Base-by-base conservation (phyloP, 1,140 invertebrate genomes). In the Formica selysi region DNA sequence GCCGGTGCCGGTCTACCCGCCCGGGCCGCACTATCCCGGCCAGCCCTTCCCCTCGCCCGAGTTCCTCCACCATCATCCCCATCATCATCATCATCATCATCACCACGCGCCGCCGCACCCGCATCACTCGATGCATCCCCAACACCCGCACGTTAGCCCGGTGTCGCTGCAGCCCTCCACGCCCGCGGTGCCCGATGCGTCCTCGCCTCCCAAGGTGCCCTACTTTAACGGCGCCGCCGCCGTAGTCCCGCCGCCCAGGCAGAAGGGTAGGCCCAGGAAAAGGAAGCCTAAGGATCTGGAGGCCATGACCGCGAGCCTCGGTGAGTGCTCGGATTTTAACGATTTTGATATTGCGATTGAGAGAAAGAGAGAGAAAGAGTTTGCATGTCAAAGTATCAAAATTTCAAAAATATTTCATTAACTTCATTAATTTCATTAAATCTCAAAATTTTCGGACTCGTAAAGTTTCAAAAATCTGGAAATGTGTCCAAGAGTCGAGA, bases 221-320 rank as follows among this genome's bases (percentile, higher is more conserved):
- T 97, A 97, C 95, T 98, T 97, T 96, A 98, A 98, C 94, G 97
- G 97, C 16, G 92, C 95, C 87, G 93, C 95, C 65, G 90, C 91
- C 3, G 95, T 94, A 26, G 94, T 96, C 51, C 95, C 96, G 74
- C 95, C 97, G 51, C 97, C 97, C 0, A 96, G 97, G 90, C 98
- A 99, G 94, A 99, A 99, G 96, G 98, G 98, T 1, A 95, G 98
- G 85, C 98, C 98, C 0, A 96, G 98, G 93, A 99, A 99, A 95
- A 96, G 98, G 95, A 99, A 98, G 95, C 97, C 97, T 62, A 98
- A 98, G 95, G 98, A 98, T 92, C 96, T 98, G 76, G 98, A 98
- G 91, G 96, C 97, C 54, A 97, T 98, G 97, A 97, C 97, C 29
- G 97, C 97, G 38, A 98, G 97, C 95, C 96, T 98, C 94, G 97